Percentiles rank a stretch among this genome's conserved stretches.
phyloP scores from a whole-genome alignment of 1,140 invertebrate species.

The Drosophila saltans region DNA sequence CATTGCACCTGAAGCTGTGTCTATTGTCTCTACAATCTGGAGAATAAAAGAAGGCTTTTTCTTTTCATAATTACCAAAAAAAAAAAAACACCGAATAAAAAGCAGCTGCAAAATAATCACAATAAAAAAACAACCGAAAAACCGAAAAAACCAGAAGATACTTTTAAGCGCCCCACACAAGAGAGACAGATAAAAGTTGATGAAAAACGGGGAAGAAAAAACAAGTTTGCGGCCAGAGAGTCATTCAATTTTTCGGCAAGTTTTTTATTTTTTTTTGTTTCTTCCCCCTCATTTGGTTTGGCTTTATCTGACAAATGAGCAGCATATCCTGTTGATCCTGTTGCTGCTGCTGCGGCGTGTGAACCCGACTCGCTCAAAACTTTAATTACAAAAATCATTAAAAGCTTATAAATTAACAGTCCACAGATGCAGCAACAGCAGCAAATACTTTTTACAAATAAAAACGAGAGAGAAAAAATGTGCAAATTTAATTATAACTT shows the following conservation, averaged over 20 bases:
- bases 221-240: conserved; percentile 70
- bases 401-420: conserved; percentile 75
- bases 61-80: conserved; percentile 62
- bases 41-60: conserved; percentile 44
- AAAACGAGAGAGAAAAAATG: conserved; percentile 36
- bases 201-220: conserved; percentile 30
- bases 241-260: conserved; percentile 62
- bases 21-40: conserved; percentile 51
- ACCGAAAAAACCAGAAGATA: conserved; percentile 41
- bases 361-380: conserved; percentile 30
- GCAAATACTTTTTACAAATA: neutral
- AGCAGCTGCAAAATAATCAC: conserved; percentile 54
- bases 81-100: conserved; percentile 19
- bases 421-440: conserved; percentile 5
- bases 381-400: conserved; percentile 80
- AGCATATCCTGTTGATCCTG: conserved; percentile 80
- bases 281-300: conserved; percentile 46
- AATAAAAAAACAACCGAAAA: conserved; percentile 35
- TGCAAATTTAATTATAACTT: conserved; percentile 77
- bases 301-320: conserved; percentile 76
- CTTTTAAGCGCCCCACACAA: conserved; percentile 49
- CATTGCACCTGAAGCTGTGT: conserved; percentile 63
- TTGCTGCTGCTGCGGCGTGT: conserved; percentile 61
- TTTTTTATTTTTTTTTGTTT: conserved; percentile 44
- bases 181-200: conserved; percentile 9